Evolutionary conservation across 2,797 vertebrate genomes (phyloP), one percentile per base, ranked within the genome.

Genomic region (Macroramphosus scolopax): DNA sequence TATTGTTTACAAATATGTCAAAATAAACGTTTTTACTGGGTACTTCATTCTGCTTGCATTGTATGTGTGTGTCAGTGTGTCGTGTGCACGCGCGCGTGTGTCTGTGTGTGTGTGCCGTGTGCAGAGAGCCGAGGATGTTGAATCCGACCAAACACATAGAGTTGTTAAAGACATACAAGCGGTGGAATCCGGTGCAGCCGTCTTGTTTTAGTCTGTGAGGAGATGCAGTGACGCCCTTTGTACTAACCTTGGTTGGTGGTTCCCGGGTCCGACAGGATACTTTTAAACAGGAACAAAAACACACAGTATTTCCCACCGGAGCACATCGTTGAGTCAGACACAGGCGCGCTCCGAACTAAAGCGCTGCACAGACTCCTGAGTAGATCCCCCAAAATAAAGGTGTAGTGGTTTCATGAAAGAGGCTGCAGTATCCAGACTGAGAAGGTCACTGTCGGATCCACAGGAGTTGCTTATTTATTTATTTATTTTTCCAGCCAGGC

Each of bases 201-300:
- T n/a, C n/a, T n/a, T n/a, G n/a, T n/a, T 2, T 37, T 7, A 3
- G 32, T 34, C 6, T 8, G 32, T 16, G 15, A 6, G 32, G n/a
- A 7, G 18, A n/a, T 37, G 34, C 9, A 31, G 30, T 11, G 22
- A 28, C 14, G 42, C 13, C 48, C 30, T 41, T 31, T 33, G 2
- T 11, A 38, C 89, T 85, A 83, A 92, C 90, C 90, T 85, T 89
- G 89, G 77, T 90, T 91, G 14, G 85, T 71, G 67, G 82, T 77
- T 20, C 75, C 85, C 20, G 83, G 72, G 75, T 91, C 88, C 51
- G 84, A 74, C 72, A 85, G 57, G 48, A 83, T 55, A 80, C 83
- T 82, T 83, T 80, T 72, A 15, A 87, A 73, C 57, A 91, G 64
- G 59, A 87, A 60, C 46, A 90, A 69, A 54, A 89, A 36, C 63